Base-by-base conservation (phyloP, 2,888 invertebrate species). In the Stenoptilia bipunctidactyla region DNA sequence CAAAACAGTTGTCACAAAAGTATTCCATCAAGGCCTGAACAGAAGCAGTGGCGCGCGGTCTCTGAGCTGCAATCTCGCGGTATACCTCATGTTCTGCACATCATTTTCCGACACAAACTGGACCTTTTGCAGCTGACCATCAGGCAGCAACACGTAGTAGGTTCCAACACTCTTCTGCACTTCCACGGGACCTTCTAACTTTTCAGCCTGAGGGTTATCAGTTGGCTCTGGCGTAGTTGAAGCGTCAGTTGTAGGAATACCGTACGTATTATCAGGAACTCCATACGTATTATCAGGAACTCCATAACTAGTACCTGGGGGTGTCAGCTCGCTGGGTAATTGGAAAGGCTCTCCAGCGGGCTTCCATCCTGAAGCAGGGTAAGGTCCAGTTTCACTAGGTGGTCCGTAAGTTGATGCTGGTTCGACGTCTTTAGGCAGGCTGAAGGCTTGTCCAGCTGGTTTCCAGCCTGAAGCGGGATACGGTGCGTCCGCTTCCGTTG, bases 101-200 rank as follows among this genome's bases (percentile, higher is more conserved):
- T 79, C 79, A 47, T 70, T 76, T 44, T 74, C 72, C 0, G 88
- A 87, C 43, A 83, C 66, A 53, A 88, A 88, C 44, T 80, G 75
- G 15, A 89, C 86, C 44, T 82, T 86, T 55, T 90, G 90, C 25
- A 90, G 65, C 44, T 86, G 75, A 3, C 90, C 89, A 47, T 85
- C 87, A 0, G 89, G 89, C 46, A 90, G 76, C 30, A 89, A 77
- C 2, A 90, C 76, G 58, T 85, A 90, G 61, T 90, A 90, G 10
- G 86, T 75, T 2, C 89, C 89, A 15, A 72, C 68, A 34, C 88
- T 88, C 51, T 71, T 72, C 46, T 70, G 68, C 0, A 79, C 69
- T 34, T 85, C 77, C 1, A 82, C 66, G 6, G 76, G 66, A 27
- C 79, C 63, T 39, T 71, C 74, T 5, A 80, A 38, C 15, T 48